Evolutionary conservation across 2,113 vertebrate species (phyloP).

Genomic region (Tetrao urogallus): DNA sequence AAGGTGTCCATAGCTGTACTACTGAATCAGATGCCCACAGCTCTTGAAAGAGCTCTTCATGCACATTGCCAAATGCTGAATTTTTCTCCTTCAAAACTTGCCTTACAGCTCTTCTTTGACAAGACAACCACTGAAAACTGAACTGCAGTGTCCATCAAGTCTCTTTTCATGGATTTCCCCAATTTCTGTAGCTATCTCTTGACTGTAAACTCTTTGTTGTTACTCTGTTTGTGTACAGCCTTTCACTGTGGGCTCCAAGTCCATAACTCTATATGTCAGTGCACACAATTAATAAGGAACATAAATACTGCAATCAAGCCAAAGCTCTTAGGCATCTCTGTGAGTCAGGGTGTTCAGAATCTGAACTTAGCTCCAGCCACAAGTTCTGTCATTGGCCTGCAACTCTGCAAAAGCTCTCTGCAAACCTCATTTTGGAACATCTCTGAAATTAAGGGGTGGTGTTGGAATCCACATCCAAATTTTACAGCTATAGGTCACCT

Average conservation of each 20-base stretch:
- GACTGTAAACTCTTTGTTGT: constrained; percentile 27
- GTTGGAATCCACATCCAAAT: constrained; percentile 59
- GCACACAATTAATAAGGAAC: constrained; percentile 32
- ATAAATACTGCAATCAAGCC: constrained; percentile 55
- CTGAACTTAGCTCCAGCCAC: constrained; percentile 43
- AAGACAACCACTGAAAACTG: neutral
- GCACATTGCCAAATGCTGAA: neutral
- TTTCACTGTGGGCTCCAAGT: neutral
- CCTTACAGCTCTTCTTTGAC: neutral
- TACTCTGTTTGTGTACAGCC: constrained; percentile 22
- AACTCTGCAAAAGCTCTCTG: neutral
- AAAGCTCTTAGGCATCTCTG: constrained; percentile 52
- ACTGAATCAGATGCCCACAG: neutral
- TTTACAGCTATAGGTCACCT: constrained; percentile 71
- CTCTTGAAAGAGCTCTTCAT: neutral
- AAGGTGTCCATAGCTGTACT: neutral
- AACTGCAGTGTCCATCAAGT: neutral
- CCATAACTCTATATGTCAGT: constrained; percentile 26
- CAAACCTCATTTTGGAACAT: constrained; percentile 49
- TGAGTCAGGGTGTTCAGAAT: constrained; percentile 49
- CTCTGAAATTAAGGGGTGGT: constrained; percentile 54
- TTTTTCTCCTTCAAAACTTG: neutral
- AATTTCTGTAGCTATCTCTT: neutral
- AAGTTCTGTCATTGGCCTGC: constrained; percentile 39
- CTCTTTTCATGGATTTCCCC: neutral